Evolutionary conservation across 2,797 vertebrate genomes (phyloP).

Genomic region (Parauchenoglanis punctatus): DNA sequence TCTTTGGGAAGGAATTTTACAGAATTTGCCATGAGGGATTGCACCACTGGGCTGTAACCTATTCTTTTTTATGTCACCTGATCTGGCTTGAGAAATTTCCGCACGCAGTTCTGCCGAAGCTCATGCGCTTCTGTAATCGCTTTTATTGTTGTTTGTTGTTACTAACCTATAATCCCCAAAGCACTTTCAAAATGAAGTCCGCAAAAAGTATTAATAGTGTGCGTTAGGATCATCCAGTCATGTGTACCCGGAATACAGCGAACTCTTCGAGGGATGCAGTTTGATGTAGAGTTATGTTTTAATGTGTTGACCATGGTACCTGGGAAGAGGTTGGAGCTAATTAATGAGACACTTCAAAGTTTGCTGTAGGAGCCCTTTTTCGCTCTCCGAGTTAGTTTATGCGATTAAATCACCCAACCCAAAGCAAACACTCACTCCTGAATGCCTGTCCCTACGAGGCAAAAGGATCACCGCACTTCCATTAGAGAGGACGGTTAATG

Average conservation of each 20-base stretch:
- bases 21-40: slow-evolving; percentile 22
- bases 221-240: neutral
- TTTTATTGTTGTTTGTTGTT: slow-evolving; percentile 28
- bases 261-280: neutral
- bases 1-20: slow-evolving; percentile 18
- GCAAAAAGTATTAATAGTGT: neutral
- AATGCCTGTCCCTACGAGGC: slow-evolving; percentile 64
- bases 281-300: slow-evolving; percentile 9
- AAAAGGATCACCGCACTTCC: slow-evolving; percentile 61
- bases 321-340: slow-evolving; percentile 71
- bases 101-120: neutral
- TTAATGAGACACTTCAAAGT: slow-evolving; percentile 73
- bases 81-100: slow-evolving; percentile 18
- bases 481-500: slow-evolving; percentile 63
- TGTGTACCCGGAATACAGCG: neutral
- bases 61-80: slow-evolving; percentile 17
- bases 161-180: slow-evolving; percentile 19
- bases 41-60: slow-evolving; percentile 9
- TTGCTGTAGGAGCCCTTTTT: slow-evolving; percentile 50
- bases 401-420: slow-evolving; percentile 68
- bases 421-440: slow-evolving; percentile 58
- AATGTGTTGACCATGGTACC: slow-evolving; percentile 59
- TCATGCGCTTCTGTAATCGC: slow-evolving; percentile 6
- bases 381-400: slow-evolving; percentile 66
- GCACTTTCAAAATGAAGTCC: slow-evolving; percentile 9